phyloP scores from a whole-genome alignment of 1,140 invertebrate species.

The Zaprionus gabonicus region DNA sequence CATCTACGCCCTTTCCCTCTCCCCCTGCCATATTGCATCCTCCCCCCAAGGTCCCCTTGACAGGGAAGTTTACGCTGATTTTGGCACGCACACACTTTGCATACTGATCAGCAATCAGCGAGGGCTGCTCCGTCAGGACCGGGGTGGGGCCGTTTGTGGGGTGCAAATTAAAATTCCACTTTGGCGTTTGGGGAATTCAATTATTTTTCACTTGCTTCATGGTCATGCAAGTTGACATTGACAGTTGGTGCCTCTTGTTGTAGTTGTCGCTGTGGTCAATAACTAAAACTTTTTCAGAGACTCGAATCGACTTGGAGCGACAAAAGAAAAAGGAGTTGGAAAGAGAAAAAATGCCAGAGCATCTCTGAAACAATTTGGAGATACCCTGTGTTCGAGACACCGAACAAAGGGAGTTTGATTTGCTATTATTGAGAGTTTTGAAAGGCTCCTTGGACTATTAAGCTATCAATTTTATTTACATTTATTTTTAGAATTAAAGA shows the following conservation, averaged over 20 bases:
- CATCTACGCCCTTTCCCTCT: neutral
- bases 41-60: neutral
- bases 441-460: too few relatives aligned
- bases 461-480: too few relatives aligned
- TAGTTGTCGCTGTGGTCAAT: conserved; percentile 62
- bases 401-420: neutral
- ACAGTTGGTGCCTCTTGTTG: conserved; percentile 53
- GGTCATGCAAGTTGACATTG: conserved; percentile 69
- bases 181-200: conserved; percentile 82
- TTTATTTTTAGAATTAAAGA: too few relatives aligned
- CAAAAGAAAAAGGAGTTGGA: conserved; percentile 2
- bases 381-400: neutral
- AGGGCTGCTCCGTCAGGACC: conserved; percentile 15
- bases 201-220: conserved; percentile 68
- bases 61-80: conserved; percentile 72
- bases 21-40: neutral
- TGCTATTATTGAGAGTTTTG: too few relatives aligned
- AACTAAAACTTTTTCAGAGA: conserved; percentile 46
- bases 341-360: conserved; percentile 43
- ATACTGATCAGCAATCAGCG: conserved; percentile 81
- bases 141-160: conserved; percentile 21
- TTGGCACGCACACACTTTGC: conserved; percentile 81
- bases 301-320: conserved; percentile 14
- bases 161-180: conserved; percentile 80
- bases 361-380: conserved; percentile 36